Base-by-base conservation (phyloP, 2,113 vertebrate genomes). In the Eidolon helvum region DNA sequence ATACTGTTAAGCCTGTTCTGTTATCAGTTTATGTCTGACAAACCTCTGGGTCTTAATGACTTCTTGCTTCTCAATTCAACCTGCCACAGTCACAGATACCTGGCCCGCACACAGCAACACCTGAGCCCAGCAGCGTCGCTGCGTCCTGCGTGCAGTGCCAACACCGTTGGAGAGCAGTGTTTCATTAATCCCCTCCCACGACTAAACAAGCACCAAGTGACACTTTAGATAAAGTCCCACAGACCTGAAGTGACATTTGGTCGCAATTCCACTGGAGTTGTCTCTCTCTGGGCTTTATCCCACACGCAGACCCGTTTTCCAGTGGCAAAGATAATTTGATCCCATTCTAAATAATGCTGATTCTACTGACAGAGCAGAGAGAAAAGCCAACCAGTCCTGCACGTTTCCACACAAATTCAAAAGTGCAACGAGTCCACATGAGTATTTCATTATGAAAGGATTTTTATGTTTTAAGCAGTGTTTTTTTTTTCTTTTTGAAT, bases 311-410 rank as follows among this genome's bases (percentile, higher is more conserved):
- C 63, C 30, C 59, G 26, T 66, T 98, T 98, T 94, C 80, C 94
- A 96, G 77, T 87, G 79, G 71, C 94, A 97, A 95, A 95, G 66
- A 96, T 84, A 86, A 96, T 97, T 45, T 85, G 79, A 98, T 96
- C 75, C 45, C 24, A n/a, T 97, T 96, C 97, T n/a, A n/a, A n/a
- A n/a, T n/a, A n/a, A n/a, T 30, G 65, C 65, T 94, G 95, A 97
- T 95, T 95, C 74, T 69, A 91, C 33, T 95, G 59, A 84, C 43
- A 78, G 35, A 57, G 16, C 57, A 85, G 78, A 93, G 95, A 96
- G 94, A 87, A 97, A 95, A 85, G 87, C 84, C 80, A 57, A 86
- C 19, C 40, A 85, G 48, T 74, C 35, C 63, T 66, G 74, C 33
- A 59, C 28, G 69, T 15, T 30, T 65, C 33, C 30, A 61, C 26